Evolutionary conservation across 2,113 vertebrate species (phyloP).

Genomic region (Chlamydotis undulata): DNA sequence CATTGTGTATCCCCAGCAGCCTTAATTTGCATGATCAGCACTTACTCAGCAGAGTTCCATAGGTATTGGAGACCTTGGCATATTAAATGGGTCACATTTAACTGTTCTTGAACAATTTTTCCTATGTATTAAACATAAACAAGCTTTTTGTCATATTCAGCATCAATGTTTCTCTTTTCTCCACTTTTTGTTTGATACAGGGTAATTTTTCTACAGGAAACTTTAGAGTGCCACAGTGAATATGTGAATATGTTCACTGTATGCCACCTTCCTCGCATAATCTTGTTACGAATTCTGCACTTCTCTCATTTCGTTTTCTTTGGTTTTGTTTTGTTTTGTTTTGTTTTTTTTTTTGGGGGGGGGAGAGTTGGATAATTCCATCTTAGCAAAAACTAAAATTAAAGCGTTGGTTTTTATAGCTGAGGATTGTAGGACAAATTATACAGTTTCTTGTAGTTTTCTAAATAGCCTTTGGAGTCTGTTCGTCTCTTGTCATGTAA

Average conservation of each 20-base stretch:
- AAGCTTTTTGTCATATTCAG: conserved; percentile 59
- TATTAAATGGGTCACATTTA: conserved; percentile 55
- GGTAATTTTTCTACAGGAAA: not conserved
- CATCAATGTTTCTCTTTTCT: conserved; percentile 3
- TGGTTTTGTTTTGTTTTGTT: not conserved
- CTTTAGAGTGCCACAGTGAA: not conserved
- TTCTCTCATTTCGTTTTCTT: not conserved
- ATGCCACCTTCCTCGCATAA: not conserved
- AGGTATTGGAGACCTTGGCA: conserved; percentile 45
- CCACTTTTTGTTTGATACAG: not conserved
- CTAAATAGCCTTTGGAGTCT: not conserved
- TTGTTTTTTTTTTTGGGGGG: too few relatives aligned
- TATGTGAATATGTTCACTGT: not conserved
- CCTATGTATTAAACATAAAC: conserved; percentile 47
- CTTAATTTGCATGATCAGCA: conserved; percentile 60
- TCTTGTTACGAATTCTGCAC: not conserved
- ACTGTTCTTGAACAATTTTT: conserved; percentile 61
- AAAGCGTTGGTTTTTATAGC: not conserved
- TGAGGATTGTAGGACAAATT: not conserved
- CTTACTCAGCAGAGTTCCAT: conserved; percentile 53
- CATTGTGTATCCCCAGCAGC: conserved; percentile 47
- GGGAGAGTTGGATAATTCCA: not conserved
- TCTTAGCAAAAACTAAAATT: not conserved
- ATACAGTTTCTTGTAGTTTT: not conserved
- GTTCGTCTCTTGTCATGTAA: not conserved